Conservation (phyloP, 2,888 invertebrate genomes). For the Shargacucullia verbasci region DNA sequence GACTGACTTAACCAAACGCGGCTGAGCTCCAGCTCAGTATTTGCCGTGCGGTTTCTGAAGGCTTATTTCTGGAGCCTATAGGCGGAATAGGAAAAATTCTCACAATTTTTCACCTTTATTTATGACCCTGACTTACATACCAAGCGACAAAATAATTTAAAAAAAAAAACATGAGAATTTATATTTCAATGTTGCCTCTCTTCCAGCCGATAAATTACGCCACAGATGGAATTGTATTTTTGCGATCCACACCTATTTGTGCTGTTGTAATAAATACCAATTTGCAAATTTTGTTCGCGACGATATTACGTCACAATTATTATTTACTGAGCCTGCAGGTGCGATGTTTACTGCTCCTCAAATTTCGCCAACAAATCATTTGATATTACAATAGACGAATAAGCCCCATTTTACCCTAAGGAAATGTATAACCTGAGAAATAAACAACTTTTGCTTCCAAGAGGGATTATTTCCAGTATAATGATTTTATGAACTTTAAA, state of each 20-base stretch:
- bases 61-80: neutral
- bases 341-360: too few species aligned
- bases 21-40: too few species aligned
- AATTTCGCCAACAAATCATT: too few species aligned
- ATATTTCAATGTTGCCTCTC: constrained; percentile 45
- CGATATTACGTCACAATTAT: constrained; percentile 27
- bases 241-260: constrained; percentile 38
- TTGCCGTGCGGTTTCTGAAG: too few species aligned
- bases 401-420: too few species aligned
- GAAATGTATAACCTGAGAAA: too few species aligned
- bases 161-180: constrained; percentile 39
- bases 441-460: too few species aligned
- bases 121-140: constrained; percentile 26
- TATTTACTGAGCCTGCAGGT: too few species aligned
- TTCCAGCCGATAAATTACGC: constrained; percentile 43
- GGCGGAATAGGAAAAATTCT: constrained; percentile 4
- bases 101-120: constrained; percentile 13
- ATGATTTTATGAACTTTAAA: too few species aligned
- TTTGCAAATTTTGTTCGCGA: constrained; percentile 33
- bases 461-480: too few species aligned
- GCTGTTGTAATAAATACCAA: constrained; percentile 48
- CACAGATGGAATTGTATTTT: constrained; percentile 43
- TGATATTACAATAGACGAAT: too few species aligned
- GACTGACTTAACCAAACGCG: too few species aligned
- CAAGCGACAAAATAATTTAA: constrained; percentile 8